phyloP scores from a whole-genome alignment of 92 coral and sea anemone genomes.

The Chrysogorgia sp. region DNA sequence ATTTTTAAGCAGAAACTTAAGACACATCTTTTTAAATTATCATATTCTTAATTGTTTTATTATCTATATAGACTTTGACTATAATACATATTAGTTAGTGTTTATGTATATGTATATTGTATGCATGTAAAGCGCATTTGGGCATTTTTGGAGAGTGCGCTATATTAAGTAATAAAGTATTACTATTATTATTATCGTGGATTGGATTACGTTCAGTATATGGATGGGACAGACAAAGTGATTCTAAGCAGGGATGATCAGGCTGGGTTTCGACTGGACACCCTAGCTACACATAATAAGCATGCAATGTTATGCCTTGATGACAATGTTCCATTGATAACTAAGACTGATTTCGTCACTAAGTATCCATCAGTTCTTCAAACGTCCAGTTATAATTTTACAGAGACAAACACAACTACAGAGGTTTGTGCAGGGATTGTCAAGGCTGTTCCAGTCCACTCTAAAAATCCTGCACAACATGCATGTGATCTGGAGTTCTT shows the following conservation, averaged over 20 bases:
- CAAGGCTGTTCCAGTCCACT: constrained; percentile 49
- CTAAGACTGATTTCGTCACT: constrained; percentile 61
- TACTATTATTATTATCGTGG: no score
- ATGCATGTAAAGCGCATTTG: no score
- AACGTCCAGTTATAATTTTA: constrained; percentile 59
- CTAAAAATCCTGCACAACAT: constrained; percentile 66
- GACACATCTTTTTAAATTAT: no score
- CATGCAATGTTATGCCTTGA: constrained; percentile 52
- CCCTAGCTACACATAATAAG: constrained; percentile 57
- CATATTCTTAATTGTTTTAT: no score
- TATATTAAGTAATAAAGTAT: no score
- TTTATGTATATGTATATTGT: no score
- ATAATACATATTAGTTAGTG: no score
- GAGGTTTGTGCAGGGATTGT: constrained; percentile 70
- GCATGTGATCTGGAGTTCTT: constrained; percentile 34
- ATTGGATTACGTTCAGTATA: constrained; percentile 59
- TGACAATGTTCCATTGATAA: constrained; percentile 40
- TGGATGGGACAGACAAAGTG: constrained; percentile 59
- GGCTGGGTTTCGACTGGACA: constrained; percentile 67
- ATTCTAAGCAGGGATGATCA: constrained; percentile 65
- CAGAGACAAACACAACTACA: constrained; percentile 45
- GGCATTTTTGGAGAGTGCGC: no score
- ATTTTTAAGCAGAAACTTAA: no score
- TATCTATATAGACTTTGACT: no score
- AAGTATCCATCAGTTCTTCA: constrained; percentile 56